phyloP scores from a whole-genome alignment of 2,888 invertebrate genomes.

The Idaea straminata region DNA sequence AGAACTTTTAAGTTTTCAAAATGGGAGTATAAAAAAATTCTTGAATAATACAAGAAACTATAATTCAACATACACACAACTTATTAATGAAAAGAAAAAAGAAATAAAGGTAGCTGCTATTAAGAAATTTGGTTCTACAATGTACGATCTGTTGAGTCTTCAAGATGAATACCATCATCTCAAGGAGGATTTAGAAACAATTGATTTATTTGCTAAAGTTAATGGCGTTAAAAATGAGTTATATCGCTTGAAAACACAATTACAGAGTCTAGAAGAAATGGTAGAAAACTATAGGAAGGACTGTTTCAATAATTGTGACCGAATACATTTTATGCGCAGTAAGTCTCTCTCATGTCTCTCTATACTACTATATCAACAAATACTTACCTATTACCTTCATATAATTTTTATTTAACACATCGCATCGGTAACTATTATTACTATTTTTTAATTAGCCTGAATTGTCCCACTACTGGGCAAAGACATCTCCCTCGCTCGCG shows the following conservation, averaged over 20 bases:
- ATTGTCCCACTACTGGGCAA: too few species aligned
- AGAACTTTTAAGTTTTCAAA: too few species aligned
- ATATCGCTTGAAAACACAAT: constrained; percentile 15
- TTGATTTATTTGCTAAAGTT: constrained; percentile 4
- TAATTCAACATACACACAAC: too few species aligned
- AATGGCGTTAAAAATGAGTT: constrained; percentile 17
- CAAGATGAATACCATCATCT: constrained; percentile 45
- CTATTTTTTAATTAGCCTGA: too few species aligned
- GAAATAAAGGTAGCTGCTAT: constrained; percentile 38
- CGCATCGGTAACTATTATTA: too few species aligned
- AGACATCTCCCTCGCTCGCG: too few species aligned
- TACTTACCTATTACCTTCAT: too few species aligned
- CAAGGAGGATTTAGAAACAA: constrained; percentile 9
- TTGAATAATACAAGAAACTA: too few species aligned
- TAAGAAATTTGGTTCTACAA: constrained; percentile 36
- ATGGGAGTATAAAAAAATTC: too few species aligned
- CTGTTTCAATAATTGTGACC: constrained; percentile 33
- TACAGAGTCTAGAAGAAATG: constrained; percentile 23
- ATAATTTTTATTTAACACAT: too few species aligned
- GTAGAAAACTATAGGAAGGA: constrained; percentile 31
- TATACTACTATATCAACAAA: too few species aligned
- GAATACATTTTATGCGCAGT: neutral
- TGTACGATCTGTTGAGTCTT: constrained; percentile 46
- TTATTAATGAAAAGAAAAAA: constrained; percentile 25
- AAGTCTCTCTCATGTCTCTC: constrained; percentile 10